Base-by-base conservation (phyloP, 1,140 invertebrate species). In the Brachionus koreanus region DNA sequence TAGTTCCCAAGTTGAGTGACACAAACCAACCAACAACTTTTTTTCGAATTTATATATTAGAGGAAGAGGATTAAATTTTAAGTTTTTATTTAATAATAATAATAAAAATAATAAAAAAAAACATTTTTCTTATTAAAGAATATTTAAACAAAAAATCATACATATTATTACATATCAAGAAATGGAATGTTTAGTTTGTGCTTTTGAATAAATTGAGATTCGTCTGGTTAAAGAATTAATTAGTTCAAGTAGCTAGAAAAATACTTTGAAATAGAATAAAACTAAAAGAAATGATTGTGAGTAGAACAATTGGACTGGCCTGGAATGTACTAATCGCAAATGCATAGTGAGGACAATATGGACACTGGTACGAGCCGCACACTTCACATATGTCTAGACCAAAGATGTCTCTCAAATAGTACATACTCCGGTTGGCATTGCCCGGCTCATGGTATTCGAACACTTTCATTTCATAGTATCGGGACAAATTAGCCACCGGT, bases 381-480 rank as follows among this genome's bases (percentile, higher is more conserved):
- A 98, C 96, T 86, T 97, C 94, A 86, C 96, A 98, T 84, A 98
- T 96, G 87, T 96, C 96, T 33, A 97, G 88, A 13, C 94, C 89
- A 87, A 96, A 96, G 2, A 95, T 93, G 29, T 94, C 92, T 63
- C 94, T 90, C 2, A 94, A 92, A 86, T 96, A 94, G 85, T 97
- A 96, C 88, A 98, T 93, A 0, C 93, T 93, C 89, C 96, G 94
- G 86, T 97, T 97, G 89, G 94, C 97, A 63, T 89, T 88, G 96
- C 94, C 94, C 87, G 96, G 96, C 82, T 96, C 93, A 90, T 98
- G 98, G 86, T 96, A 98, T 89, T 98, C 96, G 87, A 97, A 98
- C 6, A 98, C 92, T 84, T 94, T 91, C 63, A 96, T 92, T 3
- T 94, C 92, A 83, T 97, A 90, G 87, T 95, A 95, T 37, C 94